Conservation (phyloP, 1,140 invertebrate species). For the Zaprionus tsacasi region DNA sequence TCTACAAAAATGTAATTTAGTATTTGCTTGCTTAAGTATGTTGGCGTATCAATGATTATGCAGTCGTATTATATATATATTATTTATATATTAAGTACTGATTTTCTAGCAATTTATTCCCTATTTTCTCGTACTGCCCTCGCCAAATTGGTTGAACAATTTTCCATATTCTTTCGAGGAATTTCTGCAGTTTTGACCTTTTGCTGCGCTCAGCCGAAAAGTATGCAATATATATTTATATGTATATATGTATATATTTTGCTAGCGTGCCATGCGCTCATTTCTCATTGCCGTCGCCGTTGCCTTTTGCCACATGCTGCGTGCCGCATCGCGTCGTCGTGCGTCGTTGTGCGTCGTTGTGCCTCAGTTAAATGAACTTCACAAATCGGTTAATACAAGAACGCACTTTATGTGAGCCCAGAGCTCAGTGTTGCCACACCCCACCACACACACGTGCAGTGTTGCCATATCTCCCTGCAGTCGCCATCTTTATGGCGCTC, state of each 20-base stretch:
- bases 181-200: not conserved
- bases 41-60: too few relatives aligned
- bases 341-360: conserved; percentile 4
- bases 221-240: conserved; percentile 5
- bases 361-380: conserved; percentile 47
- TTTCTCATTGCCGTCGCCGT: conserved; percentile 29
- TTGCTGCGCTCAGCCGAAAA: not conserved
- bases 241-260: not conserved
- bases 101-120: too few relatives aligned
- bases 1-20: too few relatives aligned
- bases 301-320: conserved; percentile 10
- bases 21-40: too few relatives aligned
- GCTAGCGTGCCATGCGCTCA: conserved; percentile 28
- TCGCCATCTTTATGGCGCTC: conserved; percentile 5
- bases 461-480: not conserved
- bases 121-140: too few relatives aligned
- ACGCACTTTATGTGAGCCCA: conserved; percentile 40
- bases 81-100: too few relatives aligned
- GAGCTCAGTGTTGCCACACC: not conserved
- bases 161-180: not conserved
- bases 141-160: not conserved
- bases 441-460: not conserved
- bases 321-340: not conserved
- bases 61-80: too few relatives aligned
- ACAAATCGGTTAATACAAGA: conserved; percentile 48